These are phyloP conservation scores for Venturia canescens DNA, from an alignment of 1,140 invertebrate species.

Conservation along the genomic window DNA sequence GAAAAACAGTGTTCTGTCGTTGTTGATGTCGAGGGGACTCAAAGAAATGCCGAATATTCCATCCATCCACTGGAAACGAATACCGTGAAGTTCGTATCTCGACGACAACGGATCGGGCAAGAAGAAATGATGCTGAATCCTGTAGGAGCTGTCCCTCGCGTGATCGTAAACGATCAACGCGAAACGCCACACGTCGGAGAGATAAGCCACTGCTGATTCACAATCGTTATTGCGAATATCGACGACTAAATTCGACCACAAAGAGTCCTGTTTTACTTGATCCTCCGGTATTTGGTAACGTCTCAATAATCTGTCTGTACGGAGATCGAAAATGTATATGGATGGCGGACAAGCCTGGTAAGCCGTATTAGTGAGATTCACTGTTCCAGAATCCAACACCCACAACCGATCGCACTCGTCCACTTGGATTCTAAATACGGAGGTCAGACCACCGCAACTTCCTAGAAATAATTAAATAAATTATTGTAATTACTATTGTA, in stretches of 20 bases:
- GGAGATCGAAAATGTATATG: slow-evolving; percentile 85
- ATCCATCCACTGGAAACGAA: slow-evolving; percentile 89
- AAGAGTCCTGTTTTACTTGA: slow-evolving; percentile 83
- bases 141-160: slow-evolving; percentile 82
- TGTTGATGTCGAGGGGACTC: slow-evolving; percentile 78
- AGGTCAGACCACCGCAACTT: slow-evolving; percentile 82
- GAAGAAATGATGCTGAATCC: slow-evolving; percentile 85
- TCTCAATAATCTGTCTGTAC: slow-evolving; percentile 80
- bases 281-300: slow-evolving; percentile 81
- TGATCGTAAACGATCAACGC: slow-evolving; percentile 84
- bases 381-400: slow-evolving; percentile 87
- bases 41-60: slow-evolving; percentile 87
- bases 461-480: slow-evolving; percentile 56
- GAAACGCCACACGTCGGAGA: slow-evolving; percentile 87
- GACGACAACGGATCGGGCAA: slow-evolving; percentile 86
- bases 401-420: slow-evolving; percentile 85
- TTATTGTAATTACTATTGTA: background rate
- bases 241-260: slow-evolving; percentile 86
- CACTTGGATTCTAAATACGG: slow-evolving; percentile 85
- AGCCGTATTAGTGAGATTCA: slow-evolving; percentile 83
- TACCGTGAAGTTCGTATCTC: slow-evolving; percentile 80
- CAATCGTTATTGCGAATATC: slow-evolving; percentile 82
- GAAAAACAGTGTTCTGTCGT: slow-evolving; percentile 83
- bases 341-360: slow-evolving; percentile 85
- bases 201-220: slow-evolving; percentile 82